phyloP scores from a whole-genome alignment of 1,140 invertebrate genomes.

The Acromyrmex heyeri region DNA sequence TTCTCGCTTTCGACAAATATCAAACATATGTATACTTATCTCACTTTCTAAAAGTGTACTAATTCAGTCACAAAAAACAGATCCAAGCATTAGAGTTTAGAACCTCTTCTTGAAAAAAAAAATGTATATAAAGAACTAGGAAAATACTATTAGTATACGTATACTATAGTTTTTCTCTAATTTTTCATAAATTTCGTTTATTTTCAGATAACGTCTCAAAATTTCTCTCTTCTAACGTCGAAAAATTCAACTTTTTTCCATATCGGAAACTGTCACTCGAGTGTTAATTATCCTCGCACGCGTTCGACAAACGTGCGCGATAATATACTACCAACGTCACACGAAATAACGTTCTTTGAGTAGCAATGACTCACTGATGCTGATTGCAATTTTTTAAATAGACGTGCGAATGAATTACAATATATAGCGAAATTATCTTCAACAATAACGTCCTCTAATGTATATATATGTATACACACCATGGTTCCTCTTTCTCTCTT shows the following conservation, averaged over 20 bases:
- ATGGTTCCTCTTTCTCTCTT: no score
- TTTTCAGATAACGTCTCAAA: background rate
- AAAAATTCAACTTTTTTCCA: background rate
- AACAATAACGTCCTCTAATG: background rate
- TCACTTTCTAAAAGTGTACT: no score
- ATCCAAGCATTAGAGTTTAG: no score
- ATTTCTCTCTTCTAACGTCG: background rate
- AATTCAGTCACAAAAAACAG: no score
- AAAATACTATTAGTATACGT: no score
- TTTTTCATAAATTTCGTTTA: no score
- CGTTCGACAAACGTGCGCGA: slow-evolving; percentile 22
- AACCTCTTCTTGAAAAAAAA: no score
- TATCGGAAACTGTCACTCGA: background rate
- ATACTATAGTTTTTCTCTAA: no score
- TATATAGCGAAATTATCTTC: background rate
- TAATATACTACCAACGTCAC: slow-evolving; percentile 14
- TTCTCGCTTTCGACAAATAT: no score
- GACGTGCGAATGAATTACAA: slow-evolving; percentile 22
- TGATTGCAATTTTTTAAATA: slow-evolving; percentile 51
- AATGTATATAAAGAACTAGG: no score
- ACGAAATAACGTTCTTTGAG: slow-evolving; percentile 31
- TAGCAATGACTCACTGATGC: slow-evolving; percentile 50
- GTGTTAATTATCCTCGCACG: background rate
- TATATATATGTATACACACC: no score
- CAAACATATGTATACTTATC: no score